Base-by-base conservation (phyloP, 1,140 invertebrate genomes). In the Zaprionus africanus region DNA sequence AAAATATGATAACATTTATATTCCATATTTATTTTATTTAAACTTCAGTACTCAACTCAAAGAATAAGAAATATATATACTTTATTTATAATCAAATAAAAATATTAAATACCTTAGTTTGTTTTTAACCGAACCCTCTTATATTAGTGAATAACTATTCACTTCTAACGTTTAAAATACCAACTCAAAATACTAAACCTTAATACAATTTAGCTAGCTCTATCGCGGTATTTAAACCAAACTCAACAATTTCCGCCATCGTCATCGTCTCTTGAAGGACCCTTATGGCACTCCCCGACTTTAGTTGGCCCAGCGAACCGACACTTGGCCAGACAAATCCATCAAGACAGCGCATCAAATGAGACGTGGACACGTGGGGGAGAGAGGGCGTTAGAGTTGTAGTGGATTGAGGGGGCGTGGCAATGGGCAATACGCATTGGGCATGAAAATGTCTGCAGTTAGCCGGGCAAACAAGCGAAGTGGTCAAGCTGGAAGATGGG, bases 291-390 rank as follows among this genome's bases (percentile, higher is more conserved):
- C 4, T 5, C 19, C 19, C 19, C 41, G n/a, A 46, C 41, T 46
- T 19, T 46, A 46, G 41, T 46, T 46, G 43, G 63, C 68, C 51
- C 54, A 60, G 60, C 68, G 68, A 73, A 65, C 69, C 46, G 54
- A 68, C 67, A 74, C 85, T 86, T 76, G 36, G 71, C 75, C 67
- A 79, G 82, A 73, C 82, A 86, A 85, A 86, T 86, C 79, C 76
- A 79, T 82, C 82, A 79, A 86, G 79, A 77, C 79, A 86, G 71
- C 62, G 49, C 68, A 36, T 56, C 61, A 46, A 53, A 38, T 54
- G 62, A 43, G 68, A 57, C 62, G 26, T 2, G 22, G 38, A 54
- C 60, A 54, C 41, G 1, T 1, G 22, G 26, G 38, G 6, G 19
- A 28, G 5, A 15, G 3, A 17, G 49, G 19, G 12, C 7, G 43